Evolutionary conservation across 2,797 vertebrate genomes (phyloP).

Genomic region (Acropternis orthonyx): DNA sequence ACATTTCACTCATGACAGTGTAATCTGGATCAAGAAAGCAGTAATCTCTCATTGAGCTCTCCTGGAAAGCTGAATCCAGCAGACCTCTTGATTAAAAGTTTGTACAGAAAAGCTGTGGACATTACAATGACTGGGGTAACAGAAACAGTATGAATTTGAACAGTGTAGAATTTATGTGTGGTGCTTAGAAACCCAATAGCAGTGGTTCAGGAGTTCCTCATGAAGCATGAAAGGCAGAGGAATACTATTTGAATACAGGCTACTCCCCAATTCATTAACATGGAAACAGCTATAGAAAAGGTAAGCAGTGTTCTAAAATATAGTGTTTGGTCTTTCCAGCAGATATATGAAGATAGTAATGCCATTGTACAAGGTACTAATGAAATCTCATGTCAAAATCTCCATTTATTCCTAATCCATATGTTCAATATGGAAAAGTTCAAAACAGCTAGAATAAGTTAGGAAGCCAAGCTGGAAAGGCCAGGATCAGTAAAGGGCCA

Average conservation of each 20-base stretch:
- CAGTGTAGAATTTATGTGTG: background rate
- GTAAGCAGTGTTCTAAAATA: background rate
- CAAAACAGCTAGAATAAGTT: background rate
- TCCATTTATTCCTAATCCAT: background rate
- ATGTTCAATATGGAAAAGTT: background rate
- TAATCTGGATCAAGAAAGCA: background rate
- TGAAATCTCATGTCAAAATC: background rate
- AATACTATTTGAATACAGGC: background rate
- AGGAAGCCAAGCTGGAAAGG: background rate
- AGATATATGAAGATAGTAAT: background rate
- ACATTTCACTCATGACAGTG: background rate
- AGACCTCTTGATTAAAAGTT: background rate
- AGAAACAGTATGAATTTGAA: background rate
- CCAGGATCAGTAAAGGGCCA: background rate
- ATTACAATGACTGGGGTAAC: background rate
- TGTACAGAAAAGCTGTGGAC: background rate
- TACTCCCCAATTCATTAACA: background rate
- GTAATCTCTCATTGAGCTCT: background rate
- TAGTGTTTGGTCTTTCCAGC: background rate
- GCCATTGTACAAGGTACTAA: background rate
- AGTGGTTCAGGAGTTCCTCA: background rate
- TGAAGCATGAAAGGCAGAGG: background rate
- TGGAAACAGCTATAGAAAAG: background rate
- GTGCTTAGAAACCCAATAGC: background rate
- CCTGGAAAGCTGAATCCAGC: background rate